Base-by-base conservation (phyloP, 2,797 vertebrate genomes). In the Yasuhikotakia modesta region DNA sequence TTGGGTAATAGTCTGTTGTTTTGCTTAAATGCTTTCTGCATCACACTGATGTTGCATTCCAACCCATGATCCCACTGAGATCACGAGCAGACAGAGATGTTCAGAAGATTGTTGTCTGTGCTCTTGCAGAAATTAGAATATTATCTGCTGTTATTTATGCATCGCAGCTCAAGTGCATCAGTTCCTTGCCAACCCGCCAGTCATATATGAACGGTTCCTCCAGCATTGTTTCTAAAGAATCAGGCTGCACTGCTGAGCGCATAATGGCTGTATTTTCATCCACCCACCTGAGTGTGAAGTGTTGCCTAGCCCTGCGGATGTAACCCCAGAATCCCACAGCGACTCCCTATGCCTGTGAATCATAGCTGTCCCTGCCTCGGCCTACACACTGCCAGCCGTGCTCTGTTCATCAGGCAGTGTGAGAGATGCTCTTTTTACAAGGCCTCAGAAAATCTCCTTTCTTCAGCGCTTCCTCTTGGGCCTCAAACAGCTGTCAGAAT, bases 341-440 rank as follows among this genome's bases (percentile, higher is more conserved):
- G 81, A 72, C 76, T 76, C 67, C 71, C 72, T 52, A 24, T 73
- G 71, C 32, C 21, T 81, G 77, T 81, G 77, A 84, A 73, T 84
- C 79, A 78, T 80, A 71, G 35, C 58, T 73, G 70, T 73, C 68
- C 67, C 67, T 68, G 78, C 53, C 73, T 73, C 78, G 48, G 76
- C 73, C 79, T 81, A 77, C 82, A 76, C 79, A 50, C 78, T 21
- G 58, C 48, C 74, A 70, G 79, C 78, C 73, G 19, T 12, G 21
- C 75, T 76, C 27, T 71, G 53, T 79, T 78, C 24, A 45, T 67
- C 75, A 80, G 70, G 74, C 65, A 80, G 74, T 81, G 74, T 78
- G 58, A 78, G 69, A 69, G 55, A 78, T 55, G 73, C 2, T 68
- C 39, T 69, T 61, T 63, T 58, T 60, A 60, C 74, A n/a, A 14